Conservation (phyloP, 2,888 invertebrate genomes). For the Pseudococcus longispinus region DNA sequence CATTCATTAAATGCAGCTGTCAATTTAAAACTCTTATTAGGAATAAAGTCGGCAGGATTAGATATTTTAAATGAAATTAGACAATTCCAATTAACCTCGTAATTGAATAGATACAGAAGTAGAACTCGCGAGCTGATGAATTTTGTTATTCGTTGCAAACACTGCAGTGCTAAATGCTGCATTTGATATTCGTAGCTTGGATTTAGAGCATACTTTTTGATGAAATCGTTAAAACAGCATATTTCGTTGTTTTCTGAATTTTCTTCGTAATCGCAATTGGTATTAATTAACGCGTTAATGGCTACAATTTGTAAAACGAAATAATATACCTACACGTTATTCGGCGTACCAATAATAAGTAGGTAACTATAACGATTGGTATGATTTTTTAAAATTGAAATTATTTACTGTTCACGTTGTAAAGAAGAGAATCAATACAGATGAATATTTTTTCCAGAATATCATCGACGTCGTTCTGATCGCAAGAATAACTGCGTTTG, state of each 20-base stretch:
- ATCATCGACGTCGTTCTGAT: background rate
- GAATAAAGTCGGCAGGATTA: background rate
- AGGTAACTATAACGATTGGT: background rate
- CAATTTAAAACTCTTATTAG: background rate
- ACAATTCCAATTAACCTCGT: constrained; percentile 4
- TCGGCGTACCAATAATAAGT: background rate
- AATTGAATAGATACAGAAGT: constrained; percentile 1
- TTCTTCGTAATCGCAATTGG: background rate
- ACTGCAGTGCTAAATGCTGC: constrained; percentile 34
- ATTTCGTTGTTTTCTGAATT: background rate
- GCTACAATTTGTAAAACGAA: background rate
- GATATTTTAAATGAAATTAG: background rate
- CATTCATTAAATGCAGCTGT: background rate
- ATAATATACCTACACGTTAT: background rate
- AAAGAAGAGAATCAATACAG: background rate
- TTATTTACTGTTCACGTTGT: background rate
- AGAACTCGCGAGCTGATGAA: background rate
- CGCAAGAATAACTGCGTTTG: background rate
- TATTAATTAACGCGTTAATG: background rate
- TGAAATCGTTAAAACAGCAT: constrained; percentile 30
- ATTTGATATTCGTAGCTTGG: constrained; percentile 15
- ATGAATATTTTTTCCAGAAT: background rate
- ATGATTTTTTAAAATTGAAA: background rate
- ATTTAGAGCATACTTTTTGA: constrained; percentile 15
- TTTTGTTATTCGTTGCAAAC: constrained; percentile 16